Evolutionary conservation across 2,797 vertebrate species (phyloP), one percentile per base, ranked within the genome.

Genomic region (Sebastes alutus): DNA sequence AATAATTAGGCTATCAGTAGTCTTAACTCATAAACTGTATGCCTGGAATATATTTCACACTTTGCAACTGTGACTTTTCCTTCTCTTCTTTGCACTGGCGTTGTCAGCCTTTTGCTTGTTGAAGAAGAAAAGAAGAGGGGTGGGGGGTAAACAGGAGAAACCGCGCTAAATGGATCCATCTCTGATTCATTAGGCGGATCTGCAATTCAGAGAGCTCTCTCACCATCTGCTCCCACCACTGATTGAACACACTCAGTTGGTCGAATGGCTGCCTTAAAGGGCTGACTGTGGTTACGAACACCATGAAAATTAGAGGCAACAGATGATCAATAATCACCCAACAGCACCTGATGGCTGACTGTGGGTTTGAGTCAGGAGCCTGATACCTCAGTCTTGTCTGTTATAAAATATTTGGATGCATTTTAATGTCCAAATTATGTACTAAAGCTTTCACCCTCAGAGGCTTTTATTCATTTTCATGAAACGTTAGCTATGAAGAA

Each of bases 141-240:
- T 0, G 8, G 3, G 9, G 27, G 11, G 27, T 14, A n/a, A 64
- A 66, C 10, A 23, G 22, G 55, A 71, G 30, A 69, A 32, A 68
- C 66, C 2, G 1, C 25, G 54, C 22, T 27, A 18, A 77, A 74
- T 72, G 25, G 75, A 66, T 66, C 61, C 32, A 65, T 61, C 42
- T 52, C 60, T 33, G 38, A 83, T 52, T 85, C 58, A 76, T 85
- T 74, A 49, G 25, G 29, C 3, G 1, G 32, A 56, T 9, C 16
- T 60, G 18, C 55, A 29, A 3, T 18, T 61, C 29, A 30, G 27
- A 66, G 33, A 49, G 22, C 54, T 63, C 38, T 14, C 54, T 72
- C 29, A 12, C 54, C 52, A 27, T 74, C 69, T 75, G 46, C 60
- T 33, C 58, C 25, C n/a, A 25, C 14, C 33, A n/a, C 23, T 42